These are phyloP conservation scores for Pharmacophagus antenor DNA, from an alignment of 2,888 invertebrate genomes.

Conservation along the genomic window DNA sequence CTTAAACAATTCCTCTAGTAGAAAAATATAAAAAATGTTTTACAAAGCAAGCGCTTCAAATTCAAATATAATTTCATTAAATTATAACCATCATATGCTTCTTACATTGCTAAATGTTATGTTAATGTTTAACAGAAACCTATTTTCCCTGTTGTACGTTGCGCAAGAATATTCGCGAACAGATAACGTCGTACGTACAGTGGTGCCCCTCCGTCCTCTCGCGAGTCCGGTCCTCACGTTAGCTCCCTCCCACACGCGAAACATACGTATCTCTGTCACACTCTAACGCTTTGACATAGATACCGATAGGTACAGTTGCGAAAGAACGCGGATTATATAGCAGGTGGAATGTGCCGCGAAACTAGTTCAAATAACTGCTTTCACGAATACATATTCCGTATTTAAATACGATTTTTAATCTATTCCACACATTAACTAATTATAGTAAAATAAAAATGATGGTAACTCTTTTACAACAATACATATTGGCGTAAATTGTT, in stretches of 20 bases:
- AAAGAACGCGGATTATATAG: conserved; percentile 80
- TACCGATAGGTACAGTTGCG: conserved; percentile 72
- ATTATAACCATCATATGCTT: conserved; percentile 32
- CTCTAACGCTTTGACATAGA: conserved; percentile 71
- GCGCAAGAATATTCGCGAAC: conserved; percentile 78
- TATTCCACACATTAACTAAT: conserved; percentile 1
- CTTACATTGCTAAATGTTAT: conserved; percentile 42
- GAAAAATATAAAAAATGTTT: conserved; percentile 52
- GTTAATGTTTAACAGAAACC: conserved; percentile 52
- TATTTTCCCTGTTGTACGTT: conserved; percentile 72
- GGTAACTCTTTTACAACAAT: not conserved
- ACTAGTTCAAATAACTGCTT: conserved; percentile 78
- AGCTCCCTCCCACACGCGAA: conserved; percentile 47
- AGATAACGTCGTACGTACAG: conserved; percentile 68
- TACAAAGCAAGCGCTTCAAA: conserved; percentile 37
- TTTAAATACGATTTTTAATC: conserved; percentile 23
- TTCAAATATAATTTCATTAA: conserved; percentile 33
- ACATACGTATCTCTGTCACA: conserved; percentile 43
- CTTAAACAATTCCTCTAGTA: conserved; percentile 1
- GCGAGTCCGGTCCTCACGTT: conserved; percentile 63
- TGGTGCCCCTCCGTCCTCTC: conserved; percentile 72
- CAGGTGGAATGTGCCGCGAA: conserved; percentile 78
- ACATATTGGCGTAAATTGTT: not conserved
- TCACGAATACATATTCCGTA: conserved; percentile 61
- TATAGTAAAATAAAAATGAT: not conserved